Conservation (phyloP, 2,888 invertebrate genomes). For the Tillus elongatus region DNA sequence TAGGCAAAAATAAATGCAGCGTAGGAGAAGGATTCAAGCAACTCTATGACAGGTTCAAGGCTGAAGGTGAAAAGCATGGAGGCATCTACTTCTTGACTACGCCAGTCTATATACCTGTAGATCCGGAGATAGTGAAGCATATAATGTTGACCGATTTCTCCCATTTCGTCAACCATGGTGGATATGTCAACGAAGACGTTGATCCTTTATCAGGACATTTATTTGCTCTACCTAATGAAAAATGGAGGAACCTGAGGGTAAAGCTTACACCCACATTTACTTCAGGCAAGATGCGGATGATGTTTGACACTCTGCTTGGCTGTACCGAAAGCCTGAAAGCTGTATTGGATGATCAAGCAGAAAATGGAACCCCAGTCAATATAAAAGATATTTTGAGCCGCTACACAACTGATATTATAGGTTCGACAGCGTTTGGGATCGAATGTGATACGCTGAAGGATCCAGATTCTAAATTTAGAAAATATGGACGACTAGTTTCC, state of each 20-base stretch:
- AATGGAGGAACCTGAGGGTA: slow-evolving; percentile 45
- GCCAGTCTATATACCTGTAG: slow-evolving; percentile 28
- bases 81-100: slow-evolving; percentile 38
- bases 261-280: slow-evolving; percentile 58
- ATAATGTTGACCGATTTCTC: slow-evolving; percentile 51
- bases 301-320: slow-evolving; percentile 50
- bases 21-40: slow-evolving; percentile 5
- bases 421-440: slow-evolving; percentile 49
- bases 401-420: slow-evolving; percentile 50
- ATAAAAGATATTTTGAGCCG: slow-evolving; percentile 45
- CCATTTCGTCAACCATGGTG: slow-evolving; percentile 50
- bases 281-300: slow-evolving; percentile 54
- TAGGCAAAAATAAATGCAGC: not conserved
- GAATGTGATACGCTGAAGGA: slow-evolving; percentile 47
- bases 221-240: slow-evolving; percentile 33
- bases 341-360: slow-evolving; percentile 36
- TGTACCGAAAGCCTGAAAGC: slow-evolving; percentile 46
- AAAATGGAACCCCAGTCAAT: slow-evolving; percentile 26
- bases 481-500: slow-evolving; percentile 20
- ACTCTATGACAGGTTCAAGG: slow-evolving; percentile 10
- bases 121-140: slow-evolving; percentile 32
- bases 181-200: slow-evolving; percentile 26
- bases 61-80: slow-evolving; percentile 23
- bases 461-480: slow-evolving; percentile 43
- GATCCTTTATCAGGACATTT: slow-evolving; percentile 38